Evolutionary conservation across 2,113 vertebrate species (phyloP), one percentile per base, ranked within the genome.

Genomic region (Cyanoliseus patagonus): DNA sequence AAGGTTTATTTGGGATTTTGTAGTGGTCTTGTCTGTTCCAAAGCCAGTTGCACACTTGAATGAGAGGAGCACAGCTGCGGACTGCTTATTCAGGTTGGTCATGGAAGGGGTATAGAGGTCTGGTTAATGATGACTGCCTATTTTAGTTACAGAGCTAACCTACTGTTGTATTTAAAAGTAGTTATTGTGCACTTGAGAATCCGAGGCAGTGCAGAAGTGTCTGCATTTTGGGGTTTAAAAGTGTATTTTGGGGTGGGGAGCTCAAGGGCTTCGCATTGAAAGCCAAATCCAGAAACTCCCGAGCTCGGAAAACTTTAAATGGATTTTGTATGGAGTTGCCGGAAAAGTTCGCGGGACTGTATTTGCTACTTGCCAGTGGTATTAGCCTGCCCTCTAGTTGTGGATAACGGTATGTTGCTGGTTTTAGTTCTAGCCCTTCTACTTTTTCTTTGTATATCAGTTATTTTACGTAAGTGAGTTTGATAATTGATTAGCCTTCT

Each of bases 331-430:
- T 13, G 10, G 47, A 66, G 24, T 47, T 75, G 52, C 18, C 37
- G 55, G 37, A 33, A 37, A 66, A 88, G 55, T 72, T 68, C 61
- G 42, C n/a, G 14, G 76, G 33, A 18, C 27, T 61, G 13, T 13
- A 10, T 69, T 74, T 83, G 57, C n/a, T 49, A 2, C 62, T 76
- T 76, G 55, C 17, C 33, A 39, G 57, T 77, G 88, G 83, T 94
- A 44, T 51, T 94, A 86, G 87, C 57, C 94, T 96, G 96, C 97
- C 96, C 95, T 95, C 96, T 97, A 96, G 92, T 66, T 64, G 96
- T 86, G 24, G 52, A 59, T 75, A 18, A 13, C 49, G 33, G 47
- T 27, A 28, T 10, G 33, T 42, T 82, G 49, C 57, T 84, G 69
- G 30, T 5, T 69, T 83, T 73, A 20, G 28, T 49, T 77, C 15